Conservation (phyloP, 2,888 invertebrate genomes). For the Cybosia mesomella region DNA sequence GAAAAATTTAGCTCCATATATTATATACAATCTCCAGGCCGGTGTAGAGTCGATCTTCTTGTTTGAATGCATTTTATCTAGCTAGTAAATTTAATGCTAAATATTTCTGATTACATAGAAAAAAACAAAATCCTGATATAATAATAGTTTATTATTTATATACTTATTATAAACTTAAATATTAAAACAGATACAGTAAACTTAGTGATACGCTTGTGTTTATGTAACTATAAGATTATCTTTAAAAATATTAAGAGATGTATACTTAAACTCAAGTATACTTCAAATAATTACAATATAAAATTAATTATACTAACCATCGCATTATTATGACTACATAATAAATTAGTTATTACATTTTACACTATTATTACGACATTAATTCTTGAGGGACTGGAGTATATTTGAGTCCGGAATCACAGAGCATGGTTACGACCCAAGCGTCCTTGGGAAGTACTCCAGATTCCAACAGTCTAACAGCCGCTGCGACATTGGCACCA, state of each 20-base stretch:
- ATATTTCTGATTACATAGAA: background rate
- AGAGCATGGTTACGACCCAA: constrained; percentile 78
- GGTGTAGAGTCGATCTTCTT: no score
- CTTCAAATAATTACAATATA: background rate
- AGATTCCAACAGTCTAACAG: constrained; percentile 74
- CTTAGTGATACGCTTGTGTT: background rate
- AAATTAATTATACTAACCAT: background rate
- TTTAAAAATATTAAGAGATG: background rate
- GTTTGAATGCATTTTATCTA: background rate
- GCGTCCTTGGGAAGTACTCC: constrained; percentile 73
- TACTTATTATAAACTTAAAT: no score
- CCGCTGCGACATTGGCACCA: constrained; percentile 80
- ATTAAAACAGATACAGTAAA: no score
- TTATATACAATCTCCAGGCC: background rate
- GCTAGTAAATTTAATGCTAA: background rate
- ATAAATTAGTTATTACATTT: background rate
- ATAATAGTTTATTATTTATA: no score
- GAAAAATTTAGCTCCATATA: background rate
- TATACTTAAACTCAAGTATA: background rate
- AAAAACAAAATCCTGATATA: background rate
- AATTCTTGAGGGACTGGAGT: constrained; percentile 70
- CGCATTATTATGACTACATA: background rate
- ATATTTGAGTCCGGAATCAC: constrained; percentile 79
- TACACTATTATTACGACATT: constrained; percentile 16
- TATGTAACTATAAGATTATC: background rate